A percentile compares a stretch with the other conserved stretches of the same genome.
Evolutionary conservation across 2,113 vertebrate genomes (phyloP).

Genomic region (Limanda limanda): DNA sequence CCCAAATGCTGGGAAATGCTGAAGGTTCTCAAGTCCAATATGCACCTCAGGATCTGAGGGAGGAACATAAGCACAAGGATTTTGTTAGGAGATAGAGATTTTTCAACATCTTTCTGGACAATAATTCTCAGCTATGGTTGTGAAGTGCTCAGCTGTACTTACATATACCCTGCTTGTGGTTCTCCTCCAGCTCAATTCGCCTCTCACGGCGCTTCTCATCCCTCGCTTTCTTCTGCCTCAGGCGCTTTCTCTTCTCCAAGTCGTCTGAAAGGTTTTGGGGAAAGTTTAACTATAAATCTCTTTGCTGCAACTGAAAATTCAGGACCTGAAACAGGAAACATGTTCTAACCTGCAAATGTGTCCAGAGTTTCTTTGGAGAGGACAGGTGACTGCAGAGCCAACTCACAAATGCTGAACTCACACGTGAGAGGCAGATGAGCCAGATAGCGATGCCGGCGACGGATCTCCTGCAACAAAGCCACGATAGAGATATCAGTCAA

Average conservation of each 20-base stretch:
- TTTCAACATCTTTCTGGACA: not conserved
- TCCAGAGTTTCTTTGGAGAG: conserved; percentile 94
- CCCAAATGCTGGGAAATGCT: conserved; percentile 96
- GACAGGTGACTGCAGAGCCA: conserved; percentile 91
- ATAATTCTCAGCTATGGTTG: not conserved
- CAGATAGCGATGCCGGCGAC: conserved; percentile 94
- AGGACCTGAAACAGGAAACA: not conserved
- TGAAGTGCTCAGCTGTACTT: conserved; percentile 63
- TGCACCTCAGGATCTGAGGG: conserved; percentile 93
- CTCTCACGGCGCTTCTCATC: conserved; percentile 94
- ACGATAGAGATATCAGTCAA: not conserved
- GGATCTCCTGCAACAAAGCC: conserved; percentile 86
- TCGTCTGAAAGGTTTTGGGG: conserved; percentile 83
- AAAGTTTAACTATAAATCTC: not conserved
- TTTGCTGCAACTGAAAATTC: not conserved
- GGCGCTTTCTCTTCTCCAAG: conserved; percentile 92
- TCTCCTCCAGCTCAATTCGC: conserved; percentile 97
- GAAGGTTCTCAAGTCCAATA: conserved; percentile 97
- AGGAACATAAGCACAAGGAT: not conserved
- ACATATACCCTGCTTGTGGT: conserved; percentile 97
- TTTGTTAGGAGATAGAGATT: not conserved
- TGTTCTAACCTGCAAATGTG: conserved; percentile 89
- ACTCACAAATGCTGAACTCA: conserved; percentile 98
- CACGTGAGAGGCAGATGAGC: conserved; percentile 97
- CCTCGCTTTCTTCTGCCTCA: conserved; percentile 94